Evolutionary conservation across 2,797 vertebrate genomes (phyloP).

Genomic region (Chiloscyllium punctatum): DNA sequence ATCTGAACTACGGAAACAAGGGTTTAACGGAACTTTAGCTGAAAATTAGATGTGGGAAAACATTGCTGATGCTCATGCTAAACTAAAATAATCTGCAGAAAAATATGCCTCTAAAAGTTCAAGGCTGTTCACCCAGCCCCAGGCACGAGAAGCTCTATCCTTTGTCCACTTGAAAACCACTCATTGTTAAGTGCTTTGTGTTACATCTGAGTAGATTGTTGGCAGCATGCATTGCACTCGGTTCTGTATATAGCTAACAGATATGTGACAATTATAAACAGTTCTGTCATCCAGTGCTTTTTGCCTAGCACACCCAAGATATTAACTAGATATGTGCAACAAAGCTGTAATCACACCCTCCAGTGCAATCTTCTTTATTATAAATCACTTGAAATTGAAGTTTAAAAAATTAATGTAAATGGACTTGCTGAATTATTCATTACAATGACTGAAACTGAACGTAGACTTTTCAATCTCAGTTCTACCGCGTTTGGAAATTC

Average conservation of each 20-base stretch:
- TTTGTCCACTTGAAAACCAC: background rate
- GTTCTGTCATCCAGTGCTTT: background rate
- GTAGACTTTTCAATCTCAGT: conserved; percentile 25
- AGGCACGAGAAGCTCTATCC: background rate
- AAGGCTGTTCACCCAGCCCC: background rate
- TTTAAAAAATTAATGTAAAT: conserved; percentile 35
- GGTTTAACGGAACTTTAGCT: background rate
- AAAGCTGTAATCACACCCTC: conserved; percentile 23
- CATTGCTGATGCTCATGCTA: background rate
- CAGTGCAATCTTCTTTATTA: conserved; percentile 31
- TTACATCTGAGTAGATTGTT: background rate
- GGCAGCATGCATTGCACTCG: background rate
- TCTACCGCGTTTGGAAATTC: background rate
- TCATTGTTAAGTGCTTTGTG: background rate
- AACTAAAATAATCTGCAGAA: background rate
- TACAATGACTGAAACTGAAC: background rate
- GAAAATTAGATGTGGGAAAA: background rate
- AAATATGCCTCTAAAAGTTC: background rate
- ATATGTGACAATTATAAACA: conserved; percentile 27
- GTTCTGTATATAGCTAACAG: background rate
- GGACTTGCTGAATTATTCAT: conserved; percentile 34
- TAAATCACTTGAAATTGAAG: conserved; percentile 38
- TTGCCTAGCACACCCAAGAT: conserved; percentile 9
- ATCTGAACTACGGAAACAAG: background rate
- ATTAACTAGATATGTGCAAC: conserved; percentile 27